Evolutionary conservation across 2,797 vertebrate genomes (phyloP).

Genomic region (Carduelis carduelis): DNA sequence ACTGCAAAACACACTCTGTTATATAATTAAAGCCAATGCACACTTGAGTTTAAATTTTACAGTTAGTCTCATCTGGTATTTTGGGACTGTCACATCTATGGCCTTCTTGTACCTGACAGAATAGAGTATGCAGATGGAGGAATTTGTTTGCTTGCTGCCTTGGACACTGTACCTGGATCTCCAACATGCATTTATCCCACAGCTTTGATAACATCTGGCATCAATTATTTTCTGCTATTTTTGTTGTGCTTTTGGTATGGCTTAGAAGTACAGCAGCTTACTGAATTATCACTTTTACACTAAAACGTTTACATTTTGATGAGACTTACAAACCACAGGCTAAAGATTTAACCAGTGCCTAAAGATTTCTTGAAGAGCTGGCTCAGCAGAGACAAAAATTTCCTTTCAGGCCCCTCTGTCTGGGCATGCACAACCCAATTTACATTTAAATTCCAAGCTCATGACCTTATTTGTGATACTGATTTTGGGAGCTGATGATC

Average conservation of each 20-base stretch:
- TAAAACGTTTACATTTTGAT: not conserved
- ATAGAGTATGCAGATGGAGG: not conserved
- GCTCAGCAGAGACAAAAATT: not conserved
- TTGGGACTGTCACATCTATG: not conserved
- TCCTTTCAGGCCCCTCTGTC: not conserved
- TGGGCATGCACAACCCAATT: not conserved
- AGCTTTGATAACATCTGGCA: not conserved
- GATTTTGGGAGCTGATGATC: constrained; percentile 1
- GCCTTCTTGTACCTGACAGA: not conserved
- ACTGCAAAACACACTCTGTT: not conserved
- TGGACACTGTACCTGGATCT: not conserved
- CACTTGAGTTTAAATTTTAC: not conserved
- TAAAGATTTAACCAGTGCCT: not conserved
- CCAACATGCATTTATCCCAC: not conserved
- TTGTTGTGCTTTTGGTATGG: not conserved
- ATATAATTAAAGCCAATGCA: not conserved
- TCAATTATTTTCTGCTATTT: not conserved
- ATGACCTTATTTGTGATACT: not conserved
- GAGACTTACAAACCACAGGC: not conserved
- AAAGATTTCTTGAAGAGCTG: not conserved
- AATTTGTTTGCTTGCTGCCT: not conserved
- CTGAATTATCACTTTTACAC: not conserved
- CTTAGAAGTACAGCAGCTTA: not conserved
- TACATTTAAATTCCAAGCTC: not conserved
- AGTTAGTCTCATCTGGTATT: not conserved